Conservation (phyloP, 2,113 vertebrate genomes). For the Rhipidura dahli region DNA sequence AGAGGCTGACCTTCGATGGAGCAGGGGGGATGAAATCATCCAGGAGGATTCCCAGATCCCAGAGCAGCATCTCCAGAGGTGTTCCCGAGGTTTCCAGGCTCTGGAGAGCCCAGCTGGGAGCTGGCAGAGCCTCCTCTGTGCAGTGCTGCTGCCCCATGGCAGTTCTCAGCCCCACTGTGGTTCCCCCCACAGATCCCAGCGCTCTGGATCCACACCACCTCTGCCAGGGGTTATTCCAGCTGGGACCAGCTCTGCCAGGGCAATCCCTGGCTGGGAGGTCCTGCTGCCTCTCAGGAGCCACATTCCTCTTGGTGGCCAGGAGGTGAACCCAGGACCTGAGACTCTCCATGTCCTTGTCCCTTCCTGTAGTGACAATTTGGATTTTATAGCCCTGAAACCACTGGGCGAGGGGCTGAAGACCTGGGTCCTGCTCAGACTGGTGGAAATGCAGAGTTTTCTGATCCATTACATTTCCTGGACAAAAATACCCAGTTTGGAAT, state of each 20-base stretch:
- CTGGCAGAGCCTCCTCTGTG: neutral
- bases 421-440: neutral
- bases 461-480: neutral
- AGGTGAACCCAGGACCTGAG: neutral
- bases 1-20: neutral
- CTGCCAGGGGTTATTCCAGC: fast-evolving
- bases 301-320: neutral
- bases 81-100: neutral
- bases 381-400: fast-evolving
- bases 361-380: fast-evolving
- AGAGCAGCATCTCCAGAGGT: neutral
- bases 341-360: neutral
- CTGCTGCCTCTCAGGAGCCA: neutral
- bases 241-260: neutral
- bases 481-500: fast-evolving
- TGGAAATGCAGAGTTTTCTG: neutral
- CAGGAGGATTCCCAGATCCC: neutral
- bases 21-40: neutral
- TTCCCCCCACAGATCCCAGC: fast-evolving
- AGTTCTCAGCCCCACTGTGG: neutral
- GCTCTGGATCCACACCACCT: fast-evolving
- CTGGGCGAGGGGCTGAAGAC: neutral
- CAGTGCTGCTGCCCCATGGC: fast-evolving
- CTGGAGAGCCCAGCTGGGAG: neutral
- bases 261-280: fast-evolving